These are phyloP conservation scores for Cryptomyrus ogoouensis DNA, from an alignment of 2,113 vertebrate genomes.

Conservation along the genomic window DNA sequence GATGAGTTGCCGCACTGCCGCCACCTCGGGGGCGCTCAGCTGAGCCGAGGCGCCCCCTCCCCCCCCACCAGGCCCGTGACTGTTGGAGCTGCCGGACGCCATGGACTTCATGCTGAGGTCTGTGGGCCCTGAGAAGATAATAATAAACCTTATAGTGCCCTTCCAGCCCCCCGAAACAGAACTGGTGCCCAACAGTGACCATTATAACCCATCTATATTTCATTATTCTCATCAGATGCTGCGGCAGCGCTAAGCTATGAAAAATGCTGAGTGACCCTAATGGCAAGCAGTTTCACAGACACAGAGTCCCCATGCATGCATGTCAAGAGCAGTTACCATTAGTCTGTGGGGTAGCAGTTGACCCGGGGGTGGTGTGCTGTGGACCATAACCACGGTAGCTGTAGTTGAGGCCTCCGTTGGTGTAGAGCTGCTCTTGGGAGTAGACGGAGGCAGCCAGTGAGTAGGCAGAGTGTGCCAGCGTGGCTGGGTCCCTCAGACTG, in stretches of 20 bases:
- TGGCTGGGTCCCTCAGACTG: constrained; percentile 70
- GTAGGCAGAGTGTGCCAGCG: constrained; percentile 78
- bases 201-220: not conserved
- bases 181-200: not conserved
- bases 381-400: constrained; percentile 84
- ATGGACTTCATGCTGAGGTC: constrained; percentile 98
- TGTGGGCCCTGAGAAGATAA: constrained; percentile 74
- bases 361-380: constrained; percentile 66
- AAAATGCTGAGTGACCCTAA: not conserved
- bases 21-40: constrained; percentile 92
- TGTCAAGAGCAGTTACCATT: constrained; percentile 70
- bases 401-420: constrained; percentile 95
- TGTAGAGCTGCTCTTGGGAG: constrained; percentile 90
- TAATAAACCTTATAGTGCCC: not conserved
- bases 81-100: constrained; percentile 81
- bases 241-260: not conserved
- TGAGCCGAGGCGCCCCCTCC: constrained; percentile 81
- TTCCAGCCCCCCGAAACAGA: not conserved
- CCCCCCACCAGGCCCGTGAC: constrained; percentile 67
- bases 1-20: constrained; percentile 92
- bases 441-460: constrained; percentile 83
- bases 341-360: constrained; percentile 76
- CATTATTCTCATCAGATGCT: not conserved
- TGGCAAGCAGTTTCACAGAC: not conserved
- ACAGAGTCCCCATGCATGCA: not conserved